Evolutionary conservation across 1,140 invertebrate species (phyloP).

Genomic region (Bombus picipes): DNA sequence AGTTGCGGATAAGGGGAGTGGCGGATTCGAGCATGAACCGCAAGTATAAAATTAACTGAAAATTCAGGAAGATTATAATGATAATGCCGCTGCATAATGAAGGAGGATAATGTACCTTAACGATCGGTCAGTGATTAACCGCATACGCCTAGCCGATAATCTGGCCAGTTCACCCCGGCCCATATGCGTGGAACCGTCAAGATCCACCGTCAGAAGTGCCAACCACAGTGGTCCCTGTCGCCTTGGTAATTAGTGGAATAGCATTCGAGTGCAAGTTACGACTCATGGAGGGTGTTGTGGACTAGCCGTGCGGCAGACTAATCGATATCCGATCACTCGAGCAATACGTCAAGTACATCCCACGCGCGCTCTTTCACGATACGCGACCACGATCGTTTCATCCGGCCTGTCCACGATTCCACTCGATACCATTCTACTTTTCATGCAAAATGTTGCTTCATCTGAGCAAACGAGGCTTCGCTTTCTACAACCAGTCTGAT

Average conservation of each 20-base stretch:
- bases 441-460: not conserved
- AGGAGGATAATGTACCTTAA: conserved; percentile 47
- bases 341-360: conserved; percentile 79
- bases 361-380: conserved; percentile 62
- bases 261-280: conserved; percentile 77
- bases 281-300: conserved; percentile 69
- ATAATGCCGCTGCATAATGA: conserved; percentile 17
- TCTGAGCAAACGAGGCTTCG: not conserved
- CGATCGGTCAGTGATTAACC: conserved; percentile 60
- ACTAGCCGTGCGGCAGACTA: conserved; percentile 62
- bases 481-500: too few species aligned
- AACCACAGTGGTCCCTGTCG: conserved; percentile 69
- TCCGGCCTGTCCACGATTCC: not conserved
- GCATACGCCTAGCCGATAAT: conserved; percentile 59
- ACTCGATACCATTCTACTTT: not conserved
- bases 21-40: not conserved
- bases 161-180: conserved; percentile 38
- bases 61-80: conserved; percentile 1
- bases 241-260: conserved; percentile 78
- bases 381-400: conserved; percentile 26
- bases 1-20: not conserved
- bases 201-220: conserved; percentile 70
- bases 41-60: not conserved
- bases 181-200: conserved; percentile 66
- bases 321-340: conserved; percentile 77